Evolutionary conservation across 2,888 invertebrate genomes (phyloP).

Genomic region (Lordiphosa andalusiaca): DNA sequence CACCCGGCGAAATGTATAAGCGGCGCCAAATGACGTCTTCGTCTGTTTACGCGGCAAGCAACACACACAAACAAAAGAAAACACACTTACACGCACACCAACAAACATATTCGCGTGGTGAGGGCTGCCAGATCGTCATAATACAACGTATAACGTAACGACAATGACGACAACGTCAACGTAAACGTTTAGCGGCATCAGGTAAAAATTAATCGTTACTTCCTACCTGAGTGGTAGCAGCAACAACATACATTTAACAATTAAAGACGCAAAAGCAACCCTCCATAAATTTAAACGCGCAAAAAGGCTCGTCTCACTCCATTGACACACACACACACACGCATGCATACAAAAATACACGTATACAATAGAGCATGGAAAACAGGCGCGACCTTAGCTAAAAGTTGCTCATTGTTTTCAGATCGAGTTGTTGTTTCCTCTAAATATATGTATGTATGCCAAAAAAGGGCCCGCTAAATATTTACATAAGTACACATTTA

Average conservation of each 20-base stretch:
- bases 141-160: slow-evolving; percentile 4
- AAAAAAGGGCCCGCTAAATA: slow-evolving; percentile 6
- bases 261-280: slow-evolving; percentile 51
- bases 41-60: slow-evolving; percentile 68
- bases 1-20: slow-evolving; percentile 42
- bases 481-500: slow-evolving; percentile 10
- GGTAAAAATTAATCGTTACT: slow-evolving; percentile 39
- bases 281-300: slow-evolving; percentile 60
- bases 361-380: slow-evolving; percentile 24
- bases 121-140: slow-evolving; percentile 49
- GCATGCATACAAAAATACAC: slow-evolving; percentile 17
- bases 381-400: slow-evolving; percentile 58
- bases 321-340: neutral
- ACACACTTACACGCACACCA: slow-evolving; percentile 29
- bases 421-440: slow-evolving; percentile 9
- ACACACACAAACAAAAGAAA: slow-evolving; percentile 12
- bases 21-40: slow-evolving; percentile 61
- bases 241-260: slow-evolving; percentile 8
- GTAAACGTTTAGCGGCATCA: slow-evolving; percentile 30
- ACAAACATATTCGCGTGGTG: slow-evolving; percentile 41
- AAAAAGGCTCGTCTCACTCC: slow-evolving; percentile 40
- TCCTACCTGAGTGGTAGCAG: slow-evolving; percentile 33
- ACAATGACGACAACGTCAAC: slow-evolving; percentile 19
- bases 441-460: slow-evolving; percentile 7
- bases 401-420: slow-evolving; percentile 39